Evolutionary conservation across 2,113 vertebrate species (phyloP), one percentile per base, ranked within the genome.

Genomic region (Mesoclemmys tuberculata): DNA sequence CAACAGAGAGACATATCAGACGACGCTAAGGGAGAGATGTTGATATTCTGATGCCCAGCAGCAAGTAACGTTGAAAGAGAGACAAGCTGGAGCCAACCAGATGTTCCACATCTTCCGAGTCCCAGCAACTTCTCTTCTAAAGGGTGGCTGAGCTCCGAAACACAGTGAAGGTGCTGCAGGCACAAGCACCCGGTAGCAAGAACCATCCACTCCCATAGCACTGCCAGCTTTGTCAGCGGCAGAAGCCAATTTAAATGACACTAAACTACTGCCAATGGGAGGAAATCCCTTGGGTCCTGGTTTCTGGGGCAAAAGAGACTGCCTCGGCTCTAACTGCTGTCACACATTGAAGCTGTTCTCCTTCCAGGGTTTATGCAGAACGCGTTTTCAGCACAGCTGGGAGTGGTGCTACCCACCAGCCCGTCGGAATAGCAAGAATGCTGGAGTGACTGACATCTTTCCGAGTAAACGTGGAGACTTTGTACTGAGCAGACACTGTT

Each of bases 311-410:
- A 95, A 56, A 61, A 68, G 85, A 91, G 85, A 2, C 81, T 97
- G 86, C 93, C 89, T 96, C 90, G 88, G 93, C 93, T 89, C 91
- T 35, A 55, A 74, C 85, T 87, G 93, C 95, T 96, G 93, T 95
- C 96, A 95, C 96, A 94, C 93, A 96, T 95, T 95, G 89, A 96
- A 94, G 93, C 75, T 87, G 55, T 77, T 97, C 95, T 92, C 87
- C 58, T 95, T 92, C 89, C 94, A 96, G 93, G 88, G 94, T 95
- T 95, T 90, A 88, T 82, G 97, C 96, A 93, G 94, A 96, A 87
- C 92, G 94, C 77, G 51, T 92, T 91, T 82, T 92, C 90, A n/a
- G 54, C 93, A 90, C 94, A 96, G 93, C 90, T 82, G 94, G 96
- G 94, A 97, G 94, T 27, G 46, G 85, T 85, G 68, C 95, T 96